phyloP scores from a whole-genome alignment of 2,113 vertebrate species.

The Dendropsophus ebraccatus region DNA sequence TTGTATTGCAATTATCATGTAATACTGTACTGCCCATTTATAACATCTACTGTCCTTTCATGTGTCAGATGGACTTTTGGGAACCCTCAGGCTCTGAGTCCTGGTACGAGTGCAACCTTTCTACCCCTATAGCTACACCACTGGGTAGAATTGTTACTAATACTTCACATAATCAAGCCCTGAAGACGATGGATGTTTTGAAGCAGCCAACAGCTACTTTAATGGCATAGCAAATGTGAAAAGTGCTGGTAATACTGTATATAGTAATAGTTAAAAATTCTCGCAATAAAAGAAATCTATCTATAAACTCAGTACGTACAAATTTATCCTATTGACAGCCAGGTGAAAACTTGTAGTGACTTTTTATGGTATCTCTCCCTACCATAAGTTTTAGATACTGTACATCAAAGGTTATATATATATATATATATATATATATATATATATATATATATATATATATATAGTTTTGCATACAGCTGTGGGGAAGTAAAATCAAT shows the following conservation, averaged over 20 bases:
- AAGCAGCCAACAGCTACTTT: neutral
- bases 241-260: neutral
- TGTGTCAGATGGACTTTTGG: too few relatives aligned
- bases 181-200: neutral
- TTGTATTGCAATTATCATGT: too few relatives aligned
- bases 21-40: too few relatives aligned
- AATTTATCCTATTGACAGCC: neutral
- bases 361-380: too few relatives aligned
- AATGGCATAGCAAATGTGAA: neutral
- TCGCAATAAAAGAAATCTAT: too few relatives aligned
- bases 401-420: too few relatives aligned
- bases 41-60: too few relatives aligned
- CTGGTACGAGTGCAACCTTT: neutral
- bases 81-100: neutral
- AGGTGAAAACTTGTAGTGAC: neutral
- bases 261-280: too few relatives aligned
- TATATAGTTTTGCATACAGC: neutral
- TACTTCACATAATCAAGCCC: neutral
- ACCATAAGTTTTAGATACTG: too few relatives aligned
- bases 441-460: neutral
- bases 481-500: neutral
- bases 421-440: too few relatives aligned
- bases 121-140: neutral
- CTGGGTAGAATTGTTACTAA: neutral
- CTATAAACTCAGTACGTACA: too few relatives aligned